These are phyloP conservation scores for Osmerus mordax DNA, from an alignment of 2,113 vertebrate genomes.

Conservation along the genomic window DNA sequence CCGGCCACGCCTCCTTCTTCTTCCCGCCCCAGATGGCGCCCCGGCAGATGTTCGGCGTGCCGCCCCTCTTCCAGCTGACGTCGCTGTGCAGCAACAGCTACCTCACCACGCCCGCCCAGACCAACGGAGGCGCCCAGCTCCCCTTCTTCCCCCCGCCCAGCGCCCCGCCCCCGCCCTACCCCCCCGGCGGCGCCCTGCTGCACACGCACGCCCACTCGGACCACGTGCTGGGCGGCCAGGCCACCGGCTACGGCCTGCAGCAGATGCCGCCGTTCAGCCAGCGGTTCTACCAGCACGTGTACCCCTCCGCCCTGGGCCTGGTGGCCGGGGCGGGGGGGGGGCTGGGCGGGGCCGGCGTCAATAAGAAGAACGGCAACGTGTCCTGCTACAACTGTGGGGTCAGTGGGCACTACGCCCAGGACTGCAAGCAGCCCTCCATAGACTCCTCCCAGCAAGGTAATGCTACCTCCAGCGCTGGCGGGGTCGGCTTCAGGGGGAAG, in stretches of 20 bases:
- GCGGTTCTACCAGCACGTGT: constrained; percentile 79
- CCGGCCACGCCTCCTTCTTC: constrained; percentile 72
- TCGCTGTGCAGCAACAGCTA: constrained; percentile 90
- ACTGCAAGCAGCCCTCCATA: constrained; percentile 91
- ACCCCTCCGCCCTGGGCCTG: constrained; percentile 76
- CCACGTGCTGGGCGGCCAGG: constrained; percentile 84
- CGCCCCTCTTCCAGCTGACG: constrained; percentile 82
- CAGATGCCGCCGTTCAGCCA: constrained; percentile 85
- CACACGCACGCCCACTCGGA: constrained; percentile 72
- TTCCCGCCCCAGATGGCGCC: constrained; percentile 76
- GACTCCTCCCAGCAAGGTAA: constrained; percentile 91
- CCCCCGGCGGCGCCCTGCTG: constrained; percentile 76
- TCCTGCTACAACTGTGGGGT: constrained; percentile 94
- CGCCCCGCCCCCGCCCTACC: constrained; percentile 66
- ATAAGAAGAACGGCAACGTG: constrained; percentile 89
- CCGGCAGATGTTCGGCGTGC: constrained; percentile 84
- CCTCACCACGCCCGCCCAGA: constrained; percentile 91
- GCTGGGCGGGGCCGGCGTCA: constrained; percentile 66
- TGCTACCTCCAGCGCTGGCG: constrained; percentile 6
- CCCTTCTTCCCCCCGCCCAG: constrained; percentile 80
- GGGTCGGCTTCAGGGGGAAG: constrained; percentile 5
- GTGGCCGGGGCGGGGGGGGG: constrained; percentile 75
- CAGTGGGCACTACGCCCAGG: constrained; percentile 89
- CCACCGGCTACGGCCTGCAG: constrained; percentile 82
- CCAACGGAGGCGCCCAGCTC: constrained; percentile 78